phyloP scores from a whole-genome alignment of 2,888 invertebrate genomes.

The Oithona nana region DNA sequence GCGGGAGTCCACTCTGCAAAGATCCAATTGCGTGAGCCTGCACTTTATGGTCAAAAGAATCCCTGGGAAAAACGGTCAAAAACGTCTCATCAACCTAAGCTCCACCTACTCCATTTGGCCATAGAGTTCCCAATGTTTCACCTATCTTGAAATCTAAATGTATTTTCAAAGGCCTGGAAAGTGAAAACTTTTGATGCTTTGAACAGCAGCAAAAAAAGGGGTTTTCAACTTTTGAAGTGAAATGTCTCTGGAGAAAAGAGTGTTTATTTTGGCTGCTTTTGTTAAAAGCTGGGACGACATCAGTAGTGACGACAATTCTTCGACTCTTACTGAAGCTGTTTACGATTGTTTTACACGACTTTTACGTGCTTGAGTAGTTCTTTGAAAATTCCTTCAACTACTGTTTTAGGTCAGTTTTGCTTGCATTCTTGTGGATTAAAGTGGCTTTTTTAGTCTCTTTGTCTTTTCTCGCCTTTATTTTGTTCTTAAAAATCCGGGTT shows the following conservation, averaged over 20 bases:
- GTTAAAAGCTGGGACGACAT: neutral
- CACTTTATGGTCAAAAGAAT: no score
- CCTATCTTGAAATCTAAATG: no score
- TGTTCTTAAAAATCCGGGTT: slow-evolving; percentile 38
- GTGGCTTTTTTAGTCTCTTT: neutral
- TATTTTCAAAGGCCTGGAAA: no score
- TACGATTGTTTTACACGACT: neutral
- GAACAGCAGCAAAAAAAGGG: no score
- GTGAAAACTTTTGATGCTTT: no score
- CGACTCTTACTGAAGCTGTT: no score
- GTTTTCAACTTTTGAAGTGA: no score
- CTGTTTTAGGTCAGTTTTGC: neutral
- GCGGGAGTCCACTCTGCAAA: neutral
- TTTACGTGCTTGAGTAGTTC: neutral
- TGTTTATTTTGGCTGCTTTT: neutral
- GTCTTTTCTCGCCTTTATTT: neutral
- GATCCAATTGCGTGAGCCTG: neutral
- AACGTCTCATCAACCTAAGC: no score
- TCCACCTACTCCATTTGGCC: no score
- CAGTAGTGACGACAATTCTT: neutral
- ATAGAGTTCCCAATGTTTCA: no score
- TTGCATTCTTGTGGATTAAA: neutral
- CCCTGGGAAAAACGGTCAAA: no score
- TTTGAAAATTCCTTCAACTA: no score
- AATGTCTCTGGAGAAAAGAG: neutral